Evolutionary conservation across 2,113 vertebrate species (phyloP).

Genomic region (Pithys albifrons): DNA sequence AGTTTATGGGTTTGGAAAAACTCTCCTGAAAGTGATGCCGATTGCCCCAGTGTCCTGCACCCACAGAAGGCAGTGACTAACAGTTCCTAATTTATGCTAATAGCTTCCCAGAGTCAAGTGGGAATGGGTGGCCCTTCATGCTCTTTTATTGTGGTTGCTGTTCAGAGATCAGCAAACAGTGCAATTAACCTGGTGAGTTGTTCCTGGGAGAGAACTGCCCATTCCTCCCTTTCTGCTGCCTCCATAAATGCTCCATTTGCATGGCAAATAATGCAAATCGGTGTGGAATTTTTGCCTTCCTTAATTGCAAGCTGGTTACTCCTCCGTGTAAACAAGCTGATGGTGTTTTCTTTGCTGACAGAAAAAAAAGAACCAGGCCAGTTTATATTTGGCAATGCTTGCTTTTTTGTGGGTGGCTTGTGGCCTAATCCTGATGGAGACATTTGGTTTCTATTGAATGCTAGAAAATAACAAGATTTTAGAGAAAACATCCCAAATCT

Average conservation of each 20-base stretch:
- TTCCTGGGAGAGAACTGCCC: neutral
- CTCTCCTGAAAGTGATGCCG: neutral
- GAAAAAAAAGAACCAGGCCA: neutral
- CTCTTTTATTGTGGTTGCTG: neutral
- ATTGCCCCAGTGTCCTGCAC: neutral
- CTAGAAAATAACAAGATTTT: neutral
- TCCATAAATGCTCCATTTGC: neutral
- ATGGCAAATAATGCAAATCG: neutral
- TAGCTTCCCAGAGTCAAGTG: neutral
- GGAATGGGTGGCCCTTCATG: neutral
- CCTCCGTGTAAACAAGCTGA: slow-evolving; percentile 14
- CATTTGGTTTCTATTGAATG: neutral
- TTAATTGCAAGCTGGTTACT: neutral
- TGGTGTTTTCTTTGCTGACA: slow-evolving; percentile 17
- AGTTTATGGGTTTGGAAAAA: neutral
- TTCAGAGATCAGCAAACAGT: neutral
- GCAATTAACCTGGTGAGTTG: rapidly evolving
- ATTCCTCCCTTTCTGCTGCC: neutral
- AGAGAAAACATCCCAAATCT: neutral
- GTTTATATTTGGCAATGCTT: slow-evolving; percentile 19
- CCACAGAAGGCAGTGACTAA: neutral
- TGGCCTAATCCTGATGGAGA: slow-evolving; percentile 6
- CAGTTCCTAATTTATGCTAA: neutral
- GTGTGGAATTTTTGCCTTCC: neutral
- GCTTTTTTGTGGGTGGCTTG: slow-evolving; percentile 2